Base-by-base conservation (phyloP, 2,113 vertebrate genomes). In the Echinops telfairi region DNA sequence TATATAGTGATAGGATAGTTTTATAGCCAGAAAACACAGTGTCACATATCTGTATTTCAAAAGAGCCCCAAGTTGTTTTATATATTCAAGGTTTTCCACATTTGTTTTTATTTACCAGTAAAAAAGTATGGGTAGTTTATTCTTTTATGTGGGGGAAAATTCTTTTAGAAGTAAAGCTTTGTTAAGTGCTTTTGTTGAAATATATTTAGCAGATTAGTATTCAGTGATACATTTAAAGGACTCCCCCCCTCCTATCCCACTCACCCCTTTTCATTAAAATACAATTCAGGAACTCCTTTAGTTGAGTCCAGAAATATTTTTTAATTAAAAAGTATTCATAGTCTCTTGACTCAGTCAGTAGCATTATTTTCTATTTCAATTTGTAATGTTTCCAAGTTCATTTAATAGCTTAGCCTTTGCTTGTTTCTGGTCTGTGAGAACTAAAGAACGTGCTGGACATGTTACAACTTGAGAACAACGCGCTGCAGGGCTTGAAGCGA, bases 371-470 rank as follows among this genome's bases (percentile, higher is more conserved):
- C 77, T 93, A 75, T 90, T 93, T 86, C 33, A 57, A 47, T 92
- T 92, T 87, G 16, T 92, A 86, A 80, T 81, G 5, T 91, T 91
- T 79, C 57, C 9, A 80, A 71, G 3, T 83, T 79, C 31, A 88
- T 64, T 81, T 95, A 83, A 53, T 78, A 73, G 11, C 36, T 60
- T 78, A 36, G 36, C 71, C 62, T 7, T 6, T n/a, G 0, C 77
- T 95, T 94, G 16, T 96, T 96, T 95, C 53, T 81, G 38, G 47
- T 79, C 75, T 75, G 0, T 94, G 95, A 99, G 99, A 99, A 94
- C 95, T 99, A 83, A 98, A 98, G 93, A 98, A 97, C 43, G 90
- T 98, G 85, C 95, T 98, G 95, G 98, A 98, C 96, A 98, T 97
- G 96, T 78, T 98, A 83, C 98, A 98, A 70, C 95, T 99, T 90